Base-by-base conservation (phyloP, 2,888 invertebrate genomes). In the Hydrotaea diabolus region DNA sequence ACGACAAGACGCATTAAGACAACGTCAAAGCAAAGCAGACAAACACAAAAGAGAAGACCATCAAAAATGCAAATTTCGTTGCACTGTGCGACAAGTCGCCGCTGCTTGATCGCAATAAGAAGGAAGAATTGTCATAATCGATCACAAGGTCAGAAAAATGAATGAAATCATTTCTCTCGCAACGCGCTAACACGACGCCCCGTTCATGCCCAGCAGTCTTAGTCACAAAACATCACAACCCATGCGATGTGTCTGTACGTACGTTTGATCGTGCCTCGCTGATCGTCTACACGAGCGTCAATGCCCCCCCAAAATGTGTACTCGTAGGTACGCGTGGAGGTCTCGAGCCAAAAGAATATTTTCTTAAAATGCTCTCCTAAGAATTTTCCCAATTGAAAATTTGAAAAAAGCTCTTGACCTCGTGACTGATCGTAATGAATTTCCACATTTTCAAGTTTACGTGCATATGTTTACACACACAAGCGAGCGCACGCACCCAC, bases 401-500 rank as follows among this genome's bases (percentile, higher is more conserved):
- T 46, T n/a, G n/a, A 2, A 21, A 72, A 80, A 76, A 81, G 72
- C 76, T 81, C 72, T 85, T 85, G 81, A 81, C 78, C 84, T 74
- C 73, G 39, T 71, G 76, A 13, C 21, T 3, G 39, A 80, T 69
- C 57, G 39, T 36, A 77, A 53, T 73, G 39, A 46, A 76, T 79
- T 19, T 69, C 1, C 46, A 75, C 49, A 59, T 21, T 64, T 2
- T 23, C 59, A 9, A 59, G 39, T 59, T 7, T 71, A 21, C 31
- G 8, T 31, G n/a, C n/a, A 26, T 31, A 7, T 62, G n/a, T 2
- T 26, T 36, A 8, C 59, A 13, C 36, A 36, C 36, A 36, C 23
- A 26, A 7, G 57, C 26, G 15, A 9, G 3, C 13, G 39, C 11
- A 39, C 13, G 9, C 13, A 39, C 39, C 4, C 8, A 9, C 39